phyloP scores from a whole-genome alignment of 2,888 invertebrate species.

The Eristalis intricaria region DNA sequence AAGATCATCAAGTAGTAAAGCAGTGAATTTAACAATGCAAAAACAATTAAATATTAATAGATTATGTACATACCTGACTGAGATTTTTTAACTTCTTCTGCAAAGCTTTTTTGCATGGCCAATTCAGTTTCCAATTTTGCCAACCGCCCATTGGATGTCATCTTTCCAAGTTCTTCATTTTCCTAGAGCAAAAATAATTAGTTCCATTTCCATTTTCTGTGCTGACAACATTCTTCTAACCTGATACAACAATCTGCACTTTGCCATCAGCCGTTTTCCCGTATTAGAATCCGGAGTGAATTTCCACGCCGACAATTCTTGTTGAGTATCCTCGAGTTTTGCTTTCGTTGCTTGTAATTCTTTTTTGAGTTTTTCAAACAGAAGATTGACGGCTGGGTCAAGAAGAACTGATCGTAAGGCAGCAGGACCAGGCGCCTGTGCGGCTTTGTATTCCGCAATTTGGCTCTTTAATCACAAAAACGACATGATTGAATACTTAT shows the following conservation, averaged over 20 bases:
- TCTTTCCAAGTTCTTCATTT: conserved; percentile 97
- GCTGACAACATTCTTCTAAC: conserved; percentile 41
- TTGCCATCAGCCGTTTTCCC: conserved; percentile 98
- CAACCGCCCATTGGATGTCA: conserved; percentile 96
- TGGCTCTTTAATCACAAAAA: conserved; percentile 86
- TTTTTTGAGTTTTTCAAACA: conserved; percentile 94
- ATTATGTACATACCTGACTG: conserved; percentile 89
- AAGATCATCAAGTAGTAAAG: no score
- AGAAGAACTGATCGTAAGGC: conserved; percentile 91
- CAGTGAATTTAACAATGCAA: no score
- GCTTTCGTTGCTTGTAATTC: conserved; percentile 94
- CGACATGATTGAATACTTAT: not conserved
- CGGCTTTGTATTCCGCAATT: conserved; percentile 95
- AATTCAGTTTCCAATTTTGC: conserved; percentile 98
- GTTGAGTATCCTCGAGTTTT: conserved; percentile 97
- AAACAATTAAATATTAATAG: not conserved
- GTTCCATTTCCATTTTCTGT: not conserved
- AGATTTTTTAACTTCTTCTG: conserved; percentile 97
- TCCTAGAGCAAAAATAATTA: conserved; percentile 82
- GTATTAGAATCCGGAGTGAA: conserved; percentile 99
- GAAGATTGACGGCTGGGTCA: conserved; percentile 97
- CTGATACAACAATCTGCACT: conserved; percentile 95
- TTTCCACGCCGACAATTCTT: conserved; percentile 99
- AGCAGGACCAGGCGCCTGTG: conserved; percentile 89
- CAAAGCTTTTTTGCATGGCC: conserved; percentile 96